Percentiles rank a stretch among this genome's conserved stretches.
These are phyloP conservation scores for Plutella xylostella DNA, from an alignment of 2,888 invertebrate species.

Conservation along the genomic window DNA sequence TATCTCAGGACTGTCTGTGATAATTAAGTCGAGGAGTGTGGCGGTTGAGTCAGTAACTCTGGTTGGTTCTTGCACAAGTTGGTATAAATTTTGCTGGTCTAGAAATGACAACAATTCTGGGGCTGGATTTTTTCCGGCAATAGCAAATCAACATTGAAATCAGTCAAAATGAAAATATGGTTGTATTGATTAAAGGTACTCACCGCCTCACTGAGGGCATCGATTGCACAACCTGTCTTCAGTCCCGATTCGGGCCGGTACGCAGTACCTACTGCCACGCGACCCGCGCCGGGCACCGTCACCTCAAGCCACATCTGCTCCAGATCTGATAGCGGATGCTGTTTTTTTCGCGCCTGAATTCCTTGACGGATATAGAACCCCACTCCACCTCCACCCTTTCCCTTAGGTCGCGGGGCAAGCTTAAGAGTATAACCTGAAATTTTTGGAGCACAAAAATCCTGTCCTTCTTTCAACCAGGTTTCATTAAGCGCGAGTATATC, in stretches of 20 bases:
- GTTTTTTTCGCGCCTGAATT: neutral
- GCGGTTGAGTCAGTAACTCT: neutral
- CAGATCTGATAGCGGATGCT: neutral
- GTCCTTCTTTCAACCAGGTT: neutral
- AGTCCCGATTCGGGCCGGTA: slow-evolving; percentile 1
- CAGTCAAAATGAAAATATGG: slow-evolving; percentile 1
- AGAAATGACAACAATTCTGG: neutral
- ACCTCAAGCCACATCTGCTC: slow-evolving; percentile 4
- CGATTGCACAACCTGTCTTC: neutral
- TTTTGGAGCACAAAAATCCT: neutral
- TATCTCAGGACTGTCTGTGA: neutral
- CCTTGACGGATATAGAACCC: slow-evolving; percentile 4
- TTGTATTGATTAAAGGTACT: neutral
- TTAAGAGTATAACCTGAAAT: neutral
- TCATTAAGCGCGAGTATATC: neutral
- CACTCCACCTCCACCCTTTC: neutral
- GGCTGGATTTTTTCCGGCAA: neutral
- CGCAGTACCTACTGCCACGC: slow-evolving; percentile 3
- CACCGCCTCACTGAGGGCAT: slow-evolving; percentile 4
- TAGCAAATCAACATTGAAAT: neutral
- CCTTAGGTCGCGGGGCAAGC: neutral
- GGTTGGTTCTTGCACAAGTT: slow-evolving; percentile 2
- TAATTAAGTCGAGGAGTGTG: slow-evolving; percentile 1
- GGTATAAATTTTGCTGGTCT: neutral
- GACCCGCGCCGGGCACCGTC: neutral